Base-by-base conservation (phyloP, 2,797 vertebrate species). In the Crocidura indochinensis region DNA sequence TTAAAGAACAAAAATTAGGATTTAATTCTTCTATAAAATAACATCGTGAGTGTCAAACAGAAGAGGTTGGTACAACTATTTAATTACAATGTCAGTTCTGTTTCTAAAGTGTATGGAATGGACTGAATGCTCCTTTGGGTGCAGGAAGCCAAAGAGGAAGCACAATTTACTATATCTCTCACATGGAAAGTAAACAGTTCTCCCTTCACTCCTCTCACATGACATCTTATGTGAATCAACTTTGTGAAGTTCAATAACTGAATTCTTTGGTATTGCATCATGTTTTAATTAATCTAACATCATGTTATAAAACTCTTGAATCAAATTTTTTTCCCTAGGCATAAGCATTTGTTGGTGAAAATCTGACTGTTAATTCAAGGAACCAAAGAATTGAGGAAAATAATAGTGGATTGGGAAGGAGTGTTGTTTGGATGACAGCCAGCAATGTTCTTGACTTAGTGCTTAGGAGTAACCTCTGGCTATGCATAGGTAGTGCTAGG, bases 221-320 rank as follows among this genome's bases (percentile, higher is more conserved):
- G 64, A 72, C 51, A 89, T 73, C 56, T n/a, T 20, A 29, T 84
- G 51, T 47, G 60, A 65, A 69, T 38, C 38, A 71, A 56, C 15
- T 73, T 87, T 81, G 20, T 72, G 38, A 76, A 31, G 76, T 94
- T 93, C 73, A 29, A 17, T 38, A 94, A 87, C 9, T n/a, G 31
- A 83, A 91, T 67, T 79, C 56, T 8, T 26, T 93, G 92, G 60
- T 26, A 79, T 4, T 91, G 87, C 75, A 65, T 94, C 31, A 0
- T 91, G 53, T 81, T 96, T 94, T 91, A 91, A 89, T 97, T 97
- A 96, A 94, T 88, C 87, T 56, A 94, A 38, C 47, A 78, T 95
- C 29, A 3, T 85, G 6, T 96, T 95, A 91, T 91, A 38, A 95
- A 96, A 94, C 71, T 85, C 19, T 68, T 92, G 26, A 87, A 87